Conservation (phyloP, 2,888 invertebrate genomes). For the Drosophila lutescens region DNA sequence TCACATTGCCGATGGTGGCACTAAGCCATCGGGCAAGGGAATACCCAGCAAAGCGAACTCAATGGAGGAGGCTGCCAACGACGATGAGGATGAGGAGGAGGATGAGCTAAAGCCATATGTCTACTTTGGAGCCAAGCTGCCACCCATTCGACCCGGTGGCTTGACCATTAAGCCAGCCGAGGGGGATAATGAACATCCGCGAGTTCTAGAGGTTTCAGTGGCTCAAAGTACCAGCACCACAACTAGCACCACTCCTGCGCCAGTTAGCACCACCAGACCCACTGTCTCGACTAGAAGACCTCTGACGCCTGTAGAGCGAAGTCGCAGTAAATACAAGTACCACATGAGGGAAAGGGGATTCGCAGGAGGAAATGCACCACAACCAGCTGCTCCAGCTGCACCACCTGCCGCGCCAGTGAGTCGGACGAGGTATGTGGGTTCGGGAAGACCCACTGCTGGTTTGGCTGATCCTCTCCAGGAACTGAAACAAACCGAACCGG, state of each 20-base stretch:
- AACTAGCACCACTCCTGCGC: conserved; percentile 44
- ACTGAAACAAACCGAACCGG: conserved; percentile 30
- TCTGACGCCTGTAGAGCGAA: conserved; percentile 72
- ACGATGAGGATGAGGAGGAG: conserved; percentile 74
- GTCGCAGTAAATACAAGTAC: conserved; percentile 77
- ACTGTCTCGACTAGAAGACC: conserved; percentile 64
- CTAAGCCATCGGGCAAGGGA: conserved; percentile 64
- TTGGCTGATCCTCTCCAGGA: conserved; percentile 38
- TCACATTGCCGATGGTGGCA: conserved; percentile 78
- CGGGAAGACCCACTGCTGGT: conserved; percentile 63
- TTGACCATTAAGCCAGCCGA: conserved; percentile 83
- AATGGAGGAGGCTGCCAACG: conserved; percentile 53
- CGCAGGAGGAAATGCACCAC: conserved; percentile 26
- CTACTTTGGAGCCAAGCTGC: conserved; percentile 89
- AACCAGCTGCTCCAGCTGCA: conserved; percentile 25
- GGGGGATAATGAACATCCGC: conserved; percentile 84
- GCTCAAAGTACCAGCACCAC: conserved; percentile 76
- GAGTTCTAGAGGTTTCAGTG: conserved; percentile 87
- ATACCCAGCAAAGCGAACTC: conserved; percentile 62
- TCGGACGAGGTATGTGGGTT: conserved; percentile 66
- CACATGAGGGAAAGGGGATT: conserved; percentile 71
- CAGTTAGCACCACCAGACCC: conserved; percentile 50
- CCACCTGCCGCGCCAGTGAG: conserved; percentile 48
- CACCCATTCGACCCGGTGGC: conserved; percentile 82
- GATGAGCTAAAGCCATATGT: conserved; percentile 89